A percentile compares a stretch with the other conserved stretches of the same genome.
These are phyloP conservation scores for Dendrolimus houi DNA, from an alignment of 2,888 invertebrate species.

Conservation along the genomic window DNA sequence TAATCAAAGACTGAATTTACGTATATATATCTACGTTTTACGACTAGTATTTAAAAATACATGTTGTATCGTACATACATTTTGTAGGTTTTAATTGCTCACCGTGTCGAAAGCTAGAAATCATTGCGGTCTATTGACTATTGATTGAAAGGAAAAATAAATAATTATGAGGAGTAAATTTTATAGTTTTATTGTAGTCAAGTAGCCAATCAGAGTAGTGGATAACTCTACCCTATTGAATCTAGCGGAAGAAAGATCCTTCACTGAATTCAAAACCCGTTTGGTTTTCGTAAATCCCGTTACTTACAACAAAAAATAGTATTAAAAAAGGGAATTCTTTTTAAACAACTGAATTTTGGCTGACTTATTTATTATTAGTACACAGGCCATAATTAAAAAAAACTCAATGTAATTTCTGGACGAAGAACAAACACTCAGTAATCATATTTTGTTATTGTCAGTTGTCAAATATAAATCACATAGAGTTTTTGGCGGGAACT, in stretches of 20 bases:
- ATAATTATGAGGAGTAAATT: constrained; percentile 21
- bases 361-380: too few relatives aligned
- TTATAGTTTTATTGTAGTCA: constrained; percentile 7
- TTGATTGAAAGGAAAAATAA: constrained; percentile 43
- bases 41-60: constrained; percentile 6
- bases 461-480: not conserved
- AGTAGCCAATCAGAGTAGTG: too few relatives aligned
- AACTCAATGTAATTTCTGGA: too few relatives aligned
- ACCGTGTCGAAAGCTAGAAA: constrained; percentile 56
- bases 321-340: too few relatives aligned
- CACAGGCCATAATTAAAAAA: too few relatives aligned
- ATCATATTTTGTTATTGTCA: not conserved
- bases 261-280: too few relatives aligned
- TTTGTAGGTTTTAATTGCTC: constrained; percentile 53
- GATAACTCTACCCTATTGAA: too few relatives aligned
- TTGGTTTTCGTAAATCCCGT: too few relatives aligned
- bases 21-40: constrained; percentile 21
- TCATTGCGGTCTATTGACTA: constrained; percentile 69
- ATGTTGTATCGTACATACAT: constrained; percentile 29
- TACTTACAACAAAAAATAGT: too few relatives aligned
- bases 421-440: constrained; percentile 31
- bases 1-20: constrained; percentile 71
- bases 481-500: too few relatives aligned
- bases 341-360: too few relatives aligned
- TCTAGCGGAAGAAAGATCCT: too few relatives aligned